Conservation (phyloP, 2,797 vertebrate species). For the Parotocinclus haroldoi region DNA sequence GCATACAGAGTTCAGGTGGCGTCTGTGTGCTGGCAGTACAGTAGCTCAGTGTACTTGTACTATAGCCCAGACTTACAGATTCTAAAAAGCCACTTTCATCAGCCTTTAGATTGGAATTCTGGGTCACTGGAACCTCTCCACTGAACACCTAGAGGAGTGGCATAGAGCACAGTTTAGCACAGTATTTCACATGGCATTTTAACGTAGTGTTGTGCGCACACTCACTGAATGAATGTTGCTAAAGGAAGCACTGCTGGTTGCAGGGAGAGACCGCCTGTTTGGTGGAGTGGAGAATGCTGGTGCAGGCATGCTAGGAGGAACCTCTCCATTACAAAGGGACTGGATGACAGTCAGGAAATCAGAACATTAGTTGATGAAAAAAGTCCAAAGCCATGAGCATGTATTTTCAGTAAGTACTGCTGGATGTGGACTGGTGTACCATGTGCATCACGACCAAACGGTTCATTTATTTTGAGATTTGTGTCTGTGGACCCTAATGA, state of each 20-base stretch:
- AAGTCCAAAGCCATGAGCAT: no score
- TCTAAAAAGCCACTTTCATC: slow-evolving; percentile 66
- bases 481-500: no score
- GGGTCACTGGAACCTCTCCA: slow-evolving; percentile 74
- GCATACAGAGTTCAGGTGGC: slow-evolving; percentile 78
- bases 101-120: slow-evolving; percentile 76
- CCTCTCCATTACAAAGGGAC: slow-evolving; percentile 66
- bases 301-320: slow-evolving; percentile 56
- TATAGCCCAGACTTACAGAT: slow-evolving; percentile 72
- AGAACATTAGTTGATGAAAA: no score
- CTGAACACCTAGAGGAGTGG: slow-evolving; percentile 78
- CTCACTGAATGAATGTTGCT: slow-evolving; percentile 84
- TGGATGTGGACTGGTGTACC: no score
- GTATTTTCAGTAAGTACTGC: no score
- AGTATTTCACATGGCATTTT: background rate
- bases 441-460: no score
- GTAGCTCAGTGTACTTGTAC: slow-evolving; percentile 80
- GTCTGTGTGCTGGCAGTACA: slow-evolving; percentile 90
- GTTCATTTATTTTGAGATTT: no score
- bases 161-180: background rate
- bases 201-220: slow-evolving; percentile 31
- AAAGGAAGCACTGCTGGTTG: slow-evolving; percentile 73
- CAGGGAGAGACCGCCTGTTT: slow-evolving; percentile 65
- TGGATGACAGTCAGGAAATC: slow-evolving; percentile 28
- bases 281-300: slow-evolving; percentile 77